A percentile compares a stretch with the other conserved stretches of the same genome.
Evolutionary conservation across 2,888 invertebrate genomes (phyloP).

Genomic region (Sesia bembeciformis): DNA sequence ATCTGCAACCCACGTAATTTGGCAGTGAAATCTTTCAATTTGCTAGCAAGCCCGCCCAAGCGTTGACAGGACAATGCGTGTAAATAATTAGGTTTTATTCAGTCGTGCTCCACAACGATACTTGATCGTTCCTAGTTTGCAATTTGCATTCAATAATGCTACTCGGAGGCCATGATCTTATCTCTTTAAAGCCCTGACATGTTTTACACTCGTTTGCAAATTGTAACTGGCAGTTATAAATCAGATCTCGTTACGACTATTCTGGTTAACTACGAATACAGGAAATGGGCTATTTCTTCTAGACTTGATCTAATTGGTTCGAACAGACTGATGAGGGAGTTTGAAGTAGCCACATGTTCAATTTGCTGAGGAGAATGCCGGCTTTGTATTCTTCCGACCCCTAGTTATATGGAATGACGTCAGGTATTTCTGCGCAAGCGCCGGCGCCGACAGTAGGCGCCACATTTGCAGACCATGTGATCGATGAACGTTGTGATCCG

Average conservation of each 20-base stretch:
- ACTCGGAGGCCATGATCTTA: slow-evolving; percentile 48
- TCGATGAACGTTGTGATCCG: slow-evolving; percentile 35
- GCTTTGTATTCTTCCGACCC: background rate
- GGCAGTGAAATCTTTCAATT: too few species aligned
- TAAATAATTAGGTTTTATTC: slow-evolving; percentile 42
- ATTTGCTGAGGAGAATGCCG: too few species aligned
- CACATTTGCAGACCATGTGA: slow-evolving; percentile 66
- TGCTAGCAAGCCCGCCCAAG: too few species aligned
- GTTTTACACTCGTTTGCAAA: slow-evolving; percentile 63
- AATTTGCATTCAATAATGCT: slow-evolving; percentile 62
- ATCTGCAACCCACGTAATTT: too few species aligned
- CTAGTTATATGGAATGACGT: background rate
- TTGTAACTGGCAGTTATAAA: slow-evolving; percentile 57
- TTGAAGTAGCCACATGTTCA: too few species aligned
- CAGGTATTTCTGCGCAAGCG: slow-evolving; percentile 11
- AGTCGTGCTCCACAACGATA: slow-evolving; percentile 16
- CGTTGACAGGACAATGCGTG: slow-evolving; percentile 14
- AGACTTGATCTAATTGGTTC: slow-evolving; percentile 20
- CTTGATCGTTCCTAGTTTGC: slow-evolving; percentile 25
- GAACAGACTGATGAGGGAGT: slow-evolving; percentile 4
- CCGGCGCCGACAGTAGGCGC: slow-evolving; percentile 51
- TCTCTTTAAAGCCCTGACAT: slow-evolving; percentile 43
- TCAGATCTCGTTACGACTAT: slow-evolving; percentile 35
- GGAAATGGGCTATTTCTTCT: slow-evolving; percentile 26
- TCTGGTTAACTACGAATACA: slow-evolving; percentile 16